Conservation (phyloP, 92 coral and sea anemone genomes). For the Parazoanthus darwini region DNA sequence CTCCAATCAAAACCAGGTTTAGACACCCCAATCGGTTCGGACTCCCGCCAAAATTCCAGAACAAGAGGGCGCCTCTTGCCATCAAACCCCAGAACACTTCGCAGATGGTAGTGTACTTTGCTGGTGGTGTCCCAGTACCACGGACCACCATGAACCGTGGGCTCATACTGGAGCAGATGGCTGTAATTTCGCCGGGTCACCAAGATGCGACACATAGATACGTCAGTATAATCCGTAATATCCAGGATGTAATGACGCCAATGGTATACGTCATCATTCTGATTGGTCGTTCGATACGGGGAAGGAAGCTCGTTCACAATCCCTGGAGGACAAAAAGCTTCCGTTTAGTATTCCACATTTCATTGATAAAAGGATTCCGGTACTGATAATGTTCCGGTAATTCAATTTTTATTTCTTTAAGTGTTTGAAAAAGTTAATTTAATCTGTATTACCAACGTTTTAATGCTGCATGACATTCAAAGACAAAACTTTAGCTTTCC, state of each 20-base stretch:
- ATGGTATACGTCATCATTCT: slow-evolving; percentile 44
- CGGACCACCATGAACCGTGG: slow-evolving; percentile 52
- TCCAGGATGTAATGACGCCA: slow-evolving; percentile 56
- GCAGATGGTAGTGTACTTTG: slow-evolving; percentile 41
- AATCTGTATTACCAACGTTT: background rate
- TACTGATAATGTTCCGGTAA: no score
- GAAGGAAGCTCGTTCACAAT: slow-evolving; percentile 35
- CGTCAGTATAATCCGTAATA: slow-evolving; percentile 23
- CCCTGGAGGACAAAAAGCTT: slow-evolving; percentile 16
- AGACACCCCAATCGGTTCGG: slow-evolving; percentile 35
- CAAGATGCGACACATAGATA: slow-evolving; percentile 51
- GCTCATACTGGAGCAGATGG: slow-evolving; percentile 50
- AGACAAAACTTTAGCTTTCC: background rate
- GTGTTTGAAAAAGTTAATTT: no score
- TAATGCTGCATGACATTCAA: background rate
- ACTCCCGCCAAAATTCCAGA: slow-evolving; percentile 47
- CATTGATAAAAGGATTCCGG: background rate
- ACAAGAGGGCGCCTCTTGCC: slow-evolving; percentile 36
- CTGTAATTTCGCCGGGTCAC: slow-evolving; percentile 24
- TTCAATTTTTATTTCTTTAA: no score
- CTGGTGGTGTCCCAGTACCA: slow-evolving; percentile 52
- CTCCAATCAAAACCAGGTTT: slow-evolving; percentile 49
- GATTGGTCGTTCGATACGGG: slow-evolving; percentile 21
- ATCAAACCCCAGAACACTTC: slow-evolving; percentile 44
- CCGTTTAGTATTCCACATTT: background rate